A percentile compares a stretch with the other conserved stretches of the same genome.
phyloP scores from a whole-genome alignment of 2,797 vertebrate genomes.

The Micrastur ruficollis region DNA sequence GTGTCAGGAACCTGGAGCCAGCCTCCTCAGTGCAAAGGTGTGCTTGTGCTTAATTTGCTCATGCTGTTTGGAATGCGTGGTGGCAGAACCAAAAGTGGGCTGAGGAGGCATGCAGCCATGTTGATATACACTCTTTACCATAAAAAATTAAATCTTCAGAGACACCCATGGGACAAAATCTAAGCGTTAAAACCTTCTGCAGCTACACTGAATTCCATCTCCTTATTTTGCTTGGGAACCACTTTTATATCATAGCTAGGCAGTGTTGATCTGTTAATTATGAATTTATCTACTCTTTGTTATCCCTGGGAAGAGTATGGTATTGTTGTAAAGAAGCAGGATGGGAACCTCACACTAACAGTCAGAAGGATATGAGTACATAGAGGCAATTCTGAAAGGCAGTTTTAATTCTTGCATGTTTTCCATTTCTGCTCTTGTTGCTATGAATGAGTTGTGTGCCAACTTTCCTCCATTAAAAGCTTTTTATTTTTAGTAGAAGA shows the following conservation, averaged over 20 bases:
- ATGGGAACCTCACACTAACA: neutral
- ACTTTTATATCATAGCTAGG: neutral
- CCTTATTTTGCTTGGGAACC: neutral
- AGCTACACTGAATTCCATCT: neutral
- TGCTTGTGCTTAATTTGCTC: neutral
- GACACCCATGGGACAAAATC: neutral
- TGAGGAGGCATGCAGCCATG: neutral
- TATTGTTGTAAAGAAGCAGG: neutral
- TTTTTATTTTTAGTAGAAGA: neutral
- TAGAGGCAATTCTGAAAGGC: neutral
- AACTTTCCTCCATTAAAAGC: neutral
- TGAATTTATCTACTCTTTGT: neutral
- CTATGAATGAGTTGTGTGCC: neutral
- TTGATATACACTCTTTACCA: neutral
- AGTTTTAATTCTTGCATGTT: neutral
- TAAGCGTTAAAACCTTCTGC: neutral
- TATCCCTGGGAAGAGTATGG: neutral
- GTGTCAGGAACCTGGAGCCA: constrained; percentile 66
- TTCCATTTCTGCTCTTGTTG: neutral
- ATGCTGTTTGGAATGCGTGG: fast-evolving
- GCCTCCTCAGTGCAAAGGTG: constrained; percentile 66
- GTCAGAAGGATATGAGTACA: too few relatives aligned
- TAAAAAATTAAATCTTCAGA: neutral
- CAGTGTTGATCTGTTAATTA: neutral
- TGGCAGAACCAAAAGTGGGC: neutral